Conservation (phyloP, 2,113 vertebrate species). For the Anguilla japonica region DNA sequence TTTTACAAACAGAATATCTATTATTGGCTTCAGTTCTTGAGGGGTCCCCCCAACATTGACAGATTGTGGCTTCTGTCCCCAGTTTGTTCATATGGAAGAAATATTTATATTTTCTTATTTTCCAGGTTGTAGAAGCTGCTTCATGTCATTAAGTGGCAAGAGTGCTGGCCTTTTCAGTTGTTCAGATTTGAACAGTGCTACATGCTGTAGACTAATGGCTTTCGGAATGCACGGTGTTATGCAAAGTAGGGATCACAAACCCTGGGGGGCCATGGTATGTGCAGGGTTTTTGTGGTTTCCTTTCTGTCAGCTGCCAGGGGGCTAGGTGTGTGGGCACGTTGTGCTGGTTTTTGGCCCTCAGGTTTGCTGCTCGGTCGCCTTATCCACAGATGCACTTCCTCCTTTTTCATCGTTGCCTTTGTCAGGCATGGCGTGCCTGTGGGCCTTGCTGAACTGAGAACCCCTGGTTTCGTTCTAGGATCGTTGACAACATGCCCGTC, state of each 20-base stretch:
- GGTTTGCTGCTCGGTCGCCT: too few relatives aligned
- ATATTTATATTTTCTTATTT: background rate
- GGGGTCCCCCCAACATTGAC: background rate
- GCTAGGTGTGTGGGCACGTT: too few relatives aligned
- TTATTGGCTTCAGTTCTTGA: too few relatives aligned
- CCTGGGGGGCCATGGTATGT: background rate
- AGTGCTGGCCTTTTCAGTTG: background rate
- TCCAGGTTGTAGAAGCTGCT: background rate
- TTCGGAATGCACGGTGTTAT: background rate
- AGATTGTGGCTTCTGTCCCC: background rate
- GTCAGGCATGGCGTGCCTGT: too few relatives aligned
- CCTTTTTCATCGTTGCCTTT: too few relatives aligned
- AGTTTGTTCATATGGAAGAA: background rate
- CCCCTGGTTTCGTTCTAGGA: conserved; percentile 68
- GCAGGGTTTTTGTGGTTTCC: too few relatives aligned
- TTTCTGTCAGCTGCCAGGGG: too few relatives aligned
- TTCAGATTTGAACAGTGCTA: background rate
- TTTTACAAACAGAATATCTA: too few relatives aligned
- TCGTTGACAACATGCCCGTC: conserved; percentile 98
- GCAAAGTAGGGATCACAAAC: too few relatives aligned
- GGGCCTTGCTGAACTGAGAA: background rate
- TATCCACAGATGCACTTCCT: too few relatives aligned
- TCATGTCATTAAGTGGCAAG: background rate
- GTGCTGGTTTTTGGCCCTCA: too few relatives aligned
- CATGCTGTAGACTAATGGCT: background rate